Evolutionary conservation across 2,797 vertebrate species (phyloP).

Genomic region (Astyanax mexicanus): DNA sequence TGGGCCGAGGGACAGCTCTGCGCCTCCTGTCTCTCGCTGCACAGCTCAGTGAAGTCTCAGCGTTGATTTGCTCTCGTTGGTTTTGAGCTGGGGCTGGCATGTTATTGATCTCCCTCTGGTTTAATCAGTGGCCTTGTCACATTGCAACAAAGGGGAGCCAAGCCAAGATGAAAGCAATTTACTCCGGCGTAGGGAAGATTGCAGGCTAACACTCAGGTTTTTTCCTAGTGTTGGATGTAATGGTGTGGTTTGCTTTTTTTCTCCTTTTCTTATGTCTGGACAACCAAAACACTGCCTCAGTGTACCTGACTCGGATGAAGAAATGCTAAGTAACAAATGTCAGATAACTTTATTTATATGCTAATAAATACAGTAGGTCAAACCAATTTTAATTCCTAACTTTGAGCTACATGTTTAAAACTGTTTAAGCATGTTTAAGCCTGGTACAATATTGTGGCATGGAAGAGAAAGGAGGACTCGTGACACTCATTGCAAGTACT

Average conservation of each 20-base stretch:
- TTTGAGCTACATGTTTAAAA: no score
- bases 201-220: conserved; percentile 72
- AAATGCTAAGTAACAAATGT: conserved; percentile 12
- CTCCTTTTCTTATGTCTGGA: neutral
- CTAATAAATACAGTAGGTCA: no score
- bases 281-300: conserved; percentile 21
- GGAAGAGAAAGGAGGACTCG: no score
- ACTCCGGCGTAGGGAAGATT: conserved; percentile 77
- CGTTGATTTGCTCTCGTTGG: conserved; percentile 72
- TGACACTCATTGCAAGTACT: no score
- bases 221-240: conserved; percentile 56
- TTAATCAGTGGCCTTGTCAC: conserved; percentile 86
- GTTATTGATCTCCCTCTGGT: conserved; percentile 82
- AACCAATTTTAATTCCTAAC: no score
- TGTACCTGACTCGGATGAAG: conserved; percentile 5
- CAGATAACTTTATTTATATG: neutral
- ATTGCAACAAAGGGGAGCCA: conserved; percentile 81
- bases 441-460: no score
- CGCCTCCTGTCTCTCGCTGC: neutral
- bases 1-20: conserved; percentile 22
- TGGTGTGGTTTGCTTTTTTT: conserved; percentile 16
- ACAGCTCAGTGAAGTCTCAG: conserved; percentile 64
- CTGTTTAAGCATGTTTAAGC: no score
- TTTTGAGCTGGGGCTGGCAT: conserved; percentile 75
- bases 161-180: conserved; percentile 85